Base-by-base conservation (phyloP, 2,113 vertebrate species). In the Hepsetus odoe region DNA sequence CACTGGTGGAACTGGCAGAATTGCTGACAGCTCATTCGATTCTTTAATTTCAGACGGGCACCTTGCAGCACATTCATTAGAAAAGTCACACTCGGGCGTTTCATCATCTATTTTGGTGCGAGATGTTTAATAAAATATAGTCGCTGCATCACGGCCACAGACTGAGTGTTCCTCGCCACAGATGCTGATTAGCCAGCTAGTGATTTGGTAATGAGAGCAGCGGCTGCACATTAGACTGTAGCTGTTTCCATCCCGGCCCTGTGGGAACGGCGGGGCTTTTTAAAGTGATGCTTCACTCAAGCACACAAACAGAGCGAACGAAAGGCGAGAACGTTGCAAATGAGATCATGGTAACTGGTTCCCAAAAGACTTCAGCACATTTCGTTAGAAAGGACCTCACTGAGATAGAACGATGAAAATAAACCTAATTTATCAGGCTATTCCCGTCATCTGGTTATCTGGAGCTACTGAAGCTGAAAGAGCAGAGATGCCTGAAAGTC, bases 61-160 rank as follows among this genome's bases (percentile, higher is more conserved):
- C 14, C 38, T 35, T 46, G 70, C 55, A 59, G 75, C 20, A 53
- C 44, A 56, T 62, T 77, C 56, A 71, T 77, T 74, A 64, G 7
- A 59, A 44, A 44, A 61, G 74, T 70, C 59, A 69, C 51, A 18
- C 10, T 38, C 28, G 5, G 69, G 44, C 9, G 49, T 69, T 77
- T 46, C 38, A 35, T 72, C 38, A 51, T 66, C 80, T 82, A 51
- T 82, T 77, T 80, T 56, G 26, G 53, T 53, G 69, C 40, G 18
- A 26, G 44, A 73, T 13, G 62, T 79, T 77, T 77, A 82, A 83
- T 80, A 71, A 80, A 77, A 77, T 72, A 56, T 26, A 24, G 33
- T 46, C 44, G 38, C 55, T 12, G 38, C 10, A 13, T 44, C 68
- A 16, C 35, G 74, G 55, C 28, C 5, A 4, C 55, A 71, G 70